Percentiles rank a stretch among this genome's conserved stretches.
phyloP scores from a whole-genome alignment of 1,140 invertebrate species.

The Drosophila pallidifrons region DNA sequence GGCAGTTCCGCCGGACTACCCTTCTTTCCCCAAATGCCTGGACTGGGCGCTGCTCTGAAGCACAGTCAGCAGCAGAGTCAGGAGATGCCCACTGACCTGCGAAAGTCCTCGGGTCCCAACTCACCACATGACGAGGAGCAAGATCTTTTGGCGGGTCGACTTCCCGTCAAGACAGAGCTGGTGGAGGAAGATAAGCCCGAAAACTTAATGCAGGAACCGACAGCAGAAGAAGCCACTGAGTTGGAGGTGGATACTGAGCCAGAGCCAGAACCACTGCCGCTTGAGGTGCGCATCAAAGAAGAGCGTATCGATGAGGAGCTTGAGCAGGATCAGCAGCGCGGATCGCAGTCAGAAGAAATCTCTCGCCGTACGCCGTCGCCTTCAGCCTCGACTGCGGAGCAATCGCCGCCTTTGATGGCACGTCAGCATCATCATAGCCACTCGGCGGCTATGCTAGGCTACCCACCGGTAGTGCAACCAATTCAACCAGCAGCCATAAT shows the following conservation, averaged over 20 bases:
- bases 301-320: conserved; percentile 64
- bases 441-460: conserved; percentile 21
- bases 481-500: conserved; percentile 71
- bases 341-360: not conserved
- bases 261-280: conserved; percentile 56
- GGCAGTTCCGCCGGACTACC: conserved; percentile 52
- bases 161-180: conserved; percentile 59
- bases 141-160: not conserved
- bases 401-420: conserved; percentile 1
- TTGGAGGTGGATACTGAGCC: conserved; percentile 30
- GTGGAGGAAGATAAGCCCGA: conserved; percentile 48
- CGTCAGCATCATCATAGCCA: conserved; percentile 24
- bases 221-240: conserved; percentile 5
- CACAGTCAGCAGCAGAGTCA: conserved; percentile 87
- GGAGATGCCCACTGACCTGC: conserved; percentile 92
- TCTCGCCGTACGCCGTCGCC: conserved; percentile 33
- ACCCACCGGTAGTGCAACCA: conserved; percentile 76
- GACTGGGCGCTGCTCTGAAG: conserved; percentile 86
- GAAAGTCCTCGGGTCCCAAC: conserved; percentile 87
- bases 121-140: conserved; percentile 47
- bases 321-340: conserved; percentile 4
- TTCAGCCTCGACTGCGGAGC: not conserved
- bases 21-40: conserved; percentile 71
- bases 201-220: conserved; percentile 13
- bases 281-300: conserved; percentile 75